These are phyloP conservation scores for Mesembrinibis cayennensis DNA, from an alignment of 2,113 vertebrate species.

Conservation along the genomic window DNA sequence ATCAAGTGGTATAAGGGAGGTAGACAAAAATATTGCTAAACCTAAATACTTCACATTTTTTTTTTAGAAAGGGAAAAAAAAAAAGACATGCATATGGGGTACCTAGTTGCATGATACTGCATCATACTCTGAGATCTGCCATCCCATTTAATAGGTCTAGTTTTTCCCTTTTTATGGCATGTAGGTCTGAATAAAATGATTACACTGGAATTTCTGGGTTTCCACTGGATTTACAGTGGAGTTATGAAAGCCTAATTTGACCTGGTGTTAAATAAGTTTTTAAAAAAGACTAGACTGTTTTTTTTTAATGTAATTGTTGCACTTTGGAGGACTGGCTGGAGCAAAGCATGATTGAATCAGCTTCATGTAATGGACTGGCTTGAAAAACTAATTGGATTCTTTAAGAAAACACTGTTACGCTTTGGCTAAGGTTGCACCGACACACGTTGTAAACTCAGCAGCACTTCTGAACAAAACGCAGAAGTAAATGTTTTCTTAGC, in stretches of 20 bases:
- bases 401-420: background rate
- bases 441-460: background rate
- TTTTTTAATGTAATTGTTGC: background rate
- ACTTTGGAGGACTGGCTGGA: background rate
- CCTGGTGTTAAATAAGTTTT: background rate
- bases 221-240: background rate
- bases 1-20: background rate
- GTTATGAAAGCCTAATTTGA: background rate
- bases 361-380: background rate
- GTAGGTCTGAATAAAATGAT: background rate
- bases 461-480: background rate
- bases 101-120: background rate
- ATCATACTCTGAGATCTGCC: background rate
- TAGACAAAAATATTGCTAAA: background rate
- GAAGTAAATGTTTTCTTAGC: slow-evolving; percentile 51
- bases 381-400: slow-evolving; percentile 17
- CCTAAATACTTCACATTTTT: background rate
- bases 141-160: background rate
- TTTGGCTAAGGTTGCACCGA: background rate
- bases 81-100: fast-evolving
- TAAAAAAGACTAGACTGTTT: background rate
- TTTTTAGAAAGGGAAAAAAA: no score
- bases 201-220: background rate
- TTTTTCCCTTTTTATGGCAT: background rate
- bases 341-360: background rate